phyloP scores from a whole-genome alignment of 2,113 vertebrate species.

The Varanus komodoensis region DNA sequence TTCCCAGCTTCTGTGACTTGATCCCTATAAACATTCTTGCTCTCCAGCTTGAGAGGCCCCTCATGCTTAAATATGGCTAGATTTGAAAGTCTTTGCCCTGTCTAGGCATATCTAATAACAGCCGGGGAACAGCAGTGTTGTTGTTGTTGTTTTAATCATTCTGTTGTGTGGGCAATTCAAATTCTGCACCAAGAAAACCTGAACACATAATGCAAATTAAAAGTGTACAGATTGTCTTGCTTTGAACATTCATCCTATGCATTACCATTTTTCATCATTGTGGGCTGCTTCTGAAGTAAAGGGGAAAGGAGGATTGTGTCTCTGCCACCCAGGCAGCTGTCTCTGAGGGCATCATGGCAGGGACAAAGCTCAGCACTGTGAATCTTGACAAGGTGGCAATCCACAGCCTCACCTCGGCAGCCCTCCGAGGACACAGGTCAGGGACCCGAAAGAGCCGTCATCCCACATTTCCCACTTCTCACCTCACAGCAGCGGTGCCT shows the following conservation, averaged over 20 bases:
- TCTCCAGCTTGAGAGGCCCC: conserved; percentile 53
- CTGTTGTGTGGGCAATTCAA: not conserved
- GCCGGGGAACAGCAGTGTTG: not conserved
- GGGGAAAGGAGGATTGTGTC: not conserved
- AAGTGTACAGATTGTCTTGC: not conserved
- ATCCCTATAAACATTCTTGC: conserved; percentile 52
- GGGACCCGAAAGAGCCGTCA: too few species aligned
- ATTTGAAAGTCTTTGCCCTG: conserved; percentile 11
- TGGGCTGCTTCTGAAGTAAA: not conserved
- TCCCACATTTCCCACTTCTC: too few species aligned
- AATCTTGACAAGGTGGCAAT: too few species aligned
- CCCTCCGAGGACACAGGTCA: too few species aligned
- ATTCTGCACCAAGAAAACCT: not conserved
- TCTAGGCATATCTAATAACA: conserved; percentile 9
- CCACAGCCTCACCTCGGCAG: too few species aligned
- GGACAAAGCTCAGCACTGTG: too few species aligned
- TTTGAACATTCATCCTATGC: not conserved
- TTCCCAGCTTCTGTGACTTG: conserved; percentile 57
- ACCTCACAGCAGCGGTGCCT: too few species aligned
- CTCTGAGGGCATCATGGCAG: too few species aligned
- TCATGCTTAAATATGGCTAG: conserved; percentile 46
- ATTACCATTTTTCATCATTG: not conserved
- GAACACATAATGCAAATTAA: not conserved
- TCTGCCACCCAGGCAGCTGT: too few species aligned
- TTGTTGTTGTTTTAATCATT: not conserved